Evolutionary conservation across 2,888 invertebrate genomes (phyloP), one percentile per base, ranked within the genome.

Genomic region (Abrostola tripartita): DNA sequence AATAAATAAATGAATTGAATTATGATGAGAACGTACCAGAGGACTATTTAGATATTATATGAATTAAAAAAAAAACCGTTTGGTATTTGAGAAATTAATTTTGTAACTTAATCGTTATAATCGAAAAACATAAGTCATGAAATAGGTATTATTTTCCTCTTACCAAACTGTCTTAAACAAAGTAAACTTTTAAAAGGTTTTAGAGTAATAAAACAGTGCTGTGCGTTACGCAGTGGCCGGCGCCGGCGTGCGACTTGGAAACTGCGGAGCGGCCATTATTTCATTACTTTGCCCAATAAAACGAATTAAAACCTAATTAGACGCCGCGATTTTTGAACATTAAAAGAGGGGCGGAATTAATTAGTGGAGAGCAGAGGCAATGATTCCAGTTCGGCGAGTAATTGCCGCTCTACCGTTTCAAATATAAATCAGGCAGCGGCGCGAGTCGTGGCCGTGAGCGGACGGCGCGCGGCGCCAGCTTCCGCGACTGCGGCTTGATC

Each of bases 261-360:
- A 86, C 83, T 83, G 84, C 79, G 74, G 78, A 75, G 66, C 82
- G 80, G 75, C 89, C 90, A 88, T 92, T 91, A 90, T 90, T 89
- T 88, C 92, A 89, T 90, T 90, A 89, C 90, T 90, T 87, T 89
- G 86, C 85, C 89, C 89, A 92, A 93, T 94, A 92, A 93, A 93
- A 94, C 92, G 92, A 92, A 94, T 94, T 94, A 94, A 94, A 94
- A 92, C 93, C 93, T 94, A 94, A 94, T 94, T 94, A 93, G 93
- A 91, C 89, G 89, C 89, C 86, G 87, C 88, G 92, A 94, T 94
- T 94, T 94, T 94, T 94, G 93, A 93, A 92, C 93, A 93, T 94
- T 93, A 93, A 93, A 91, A 88, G 91, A 92, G 92, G 92, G 91
- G 83, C 83, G 88, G 92, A 93, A 93, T 93, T 94, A 92, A 94